Conservation (phyloP, 2,888 invertebrate genomes). For the Netelia inedita region DNA sequence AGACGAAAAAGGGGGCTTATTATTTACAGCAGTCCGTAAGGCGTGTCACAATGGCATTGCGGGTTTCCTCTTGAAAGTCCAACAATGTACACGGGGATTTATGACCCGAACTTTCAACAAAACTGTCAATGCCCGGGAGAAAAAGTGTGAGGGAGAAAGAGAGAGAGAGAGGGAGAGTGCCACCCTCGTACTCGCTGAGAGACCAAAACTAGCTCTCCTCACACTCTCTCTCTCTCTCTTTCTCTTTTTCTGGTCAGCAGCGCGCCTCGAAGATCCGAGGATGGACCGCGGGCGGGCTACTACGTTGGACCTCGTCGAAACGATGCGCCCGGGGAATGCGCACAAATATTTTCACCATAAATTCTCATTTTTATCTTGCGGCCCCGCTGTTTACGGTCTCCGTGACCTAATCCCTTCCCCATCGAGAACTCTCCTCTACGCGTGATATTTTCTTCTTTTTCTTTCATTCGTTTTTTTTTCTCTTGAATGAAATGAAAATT, state of each 20-base stretch:
- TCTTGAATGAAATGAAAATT: conserved; percentile 1
- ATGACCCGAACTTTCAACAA: conserved; percentile 84
- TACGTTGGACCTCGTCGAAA: conserved; percentile 66
- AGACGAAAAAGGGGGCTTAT: conserved; percentile 75
- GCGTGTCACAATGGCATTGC: conserved; percentile 84
- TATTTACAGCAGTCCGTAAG: conserved; percentile 83
- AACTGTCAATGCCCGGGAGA: conserved; percentile 82
- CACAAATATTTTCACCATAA: conserved; percentile 83
- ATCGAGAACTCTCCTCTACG: conserved; percentile 15
- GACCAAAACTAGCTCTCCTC: conserved; percentile 63
- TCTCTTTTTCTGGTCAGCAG: conserved; percentile 28
- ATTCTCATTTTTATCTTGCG: conserved; percentile 79
- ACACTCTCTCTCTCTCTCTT: conserved; percentile 38
- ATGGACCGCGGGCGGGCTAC: conserved; percentile 66
- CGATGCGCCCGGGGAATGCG: conserved; percentile 75
- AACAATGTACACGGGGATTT: conserved; percentile 83
- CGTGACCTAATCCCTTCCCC: conserved; percentile 78
- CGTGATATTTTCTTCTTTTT: conserved; percentile 14
- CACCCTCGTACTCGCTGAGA: conserved; percentile 51
- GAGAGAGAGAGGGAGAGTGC: conserved; percentile 15
- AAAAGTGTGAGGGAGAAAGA: conserved; percentile 39
- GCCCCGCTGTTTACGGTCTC: conserved; percentile 78
- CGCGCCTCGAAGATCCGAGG: conserved; percentile 23
- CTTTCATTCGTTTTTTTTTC: neutral
- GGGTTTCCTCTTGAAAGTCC: conserved; percentile 84